Conservation (phyloP, 2,113 vertebrate species). For the Lycaon pictus region DNA sequence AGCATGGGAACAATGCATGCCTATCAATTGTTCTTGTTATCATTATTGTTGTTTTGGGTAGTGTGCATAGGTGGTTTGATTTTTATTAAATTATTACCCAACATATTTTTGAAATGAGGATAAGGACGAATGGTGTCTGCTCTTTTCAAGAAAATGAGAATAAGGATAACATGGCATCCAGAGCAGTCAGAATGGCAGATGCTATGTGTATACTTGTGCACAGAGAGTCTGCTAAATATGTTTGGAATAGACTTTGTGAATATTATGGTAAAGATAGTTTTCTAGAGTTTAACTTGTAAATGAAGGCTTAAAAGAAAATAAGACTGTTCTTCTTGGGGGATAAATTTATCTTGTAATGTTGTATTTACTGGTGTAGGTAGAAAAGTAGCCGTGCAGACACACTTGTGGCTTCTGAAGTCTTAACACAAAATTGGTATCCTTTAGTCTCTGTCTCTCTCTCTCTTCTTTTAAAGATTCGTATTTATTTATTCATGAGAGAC, state of each 20-base stretch:
- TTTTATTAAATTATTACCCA: not conserved
- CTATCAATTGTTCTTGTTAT: not conserved
- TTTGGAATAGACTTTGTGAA: conserved; percentile 32
- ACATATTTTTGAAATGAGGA: not conserved
- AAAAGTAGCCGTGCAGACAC: not conserved
- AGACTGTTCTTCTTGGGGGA: not conserved
- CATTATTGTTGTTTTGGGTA: not conserved
- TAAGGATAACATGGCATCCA: not conserved
- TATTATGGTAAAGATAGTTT: not conserved
- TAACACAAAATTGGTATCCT: not conserved
- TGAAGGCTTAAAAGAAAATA: not conserved
- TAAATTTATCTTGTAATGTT: not conserved
- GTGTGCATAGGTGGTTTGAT: not conserved
- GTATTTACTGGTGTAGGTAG: not conserved
- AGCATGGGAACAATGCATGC: not conserved
- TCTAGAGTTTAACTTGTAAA: conserved; percentile 9
- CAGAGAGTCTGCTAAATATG: not conserved
- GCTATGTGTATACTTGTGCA: not conserved
- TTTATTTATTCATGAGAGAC: no score
- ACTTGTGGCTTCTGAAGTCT: not conserved
- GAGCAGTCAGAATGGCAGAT: not conserved
- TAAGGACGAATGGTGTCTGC: not conserved
- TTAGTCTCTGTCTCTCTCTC: not conserved
- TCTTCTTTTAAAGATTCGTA: not conserved
- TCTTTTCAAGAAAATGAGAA: not conserved